These are phyloP conservation scores for Coenonympha arcania DNA, from an alignment of 2,888 invertebrate species.

Conservation along the genomic window DNA sequence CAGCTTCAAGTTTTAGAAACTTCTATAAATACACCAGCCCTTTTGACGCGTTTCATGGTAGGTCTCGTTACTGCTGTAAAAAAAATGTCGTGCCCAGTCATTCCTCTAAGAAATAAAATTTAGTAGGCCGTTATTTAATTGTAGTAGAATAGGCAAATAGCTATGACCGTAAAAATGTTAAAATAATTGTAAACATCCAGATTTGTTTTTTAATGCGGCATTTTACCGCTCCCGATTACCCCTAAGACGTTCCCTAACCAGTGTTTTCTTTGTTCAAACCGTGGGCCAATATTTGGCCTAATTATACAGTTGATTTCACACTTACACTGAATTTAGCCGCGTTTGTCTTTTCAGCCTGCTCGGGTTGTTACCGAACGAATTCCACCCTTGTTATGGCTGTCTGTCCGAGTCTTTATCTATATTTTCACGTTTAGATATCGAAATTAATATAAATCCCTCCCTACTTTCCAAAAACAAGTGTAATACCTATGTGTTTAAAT, in stretches of 20 bases:
- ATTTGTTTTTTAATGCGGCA: constrained; percentile 26
- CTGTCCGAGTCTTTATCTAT: constrained; percentile 11
- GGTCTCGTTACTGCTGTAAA: too few species aligned
- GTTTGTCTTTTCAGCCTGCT: constrained; percentile 42
- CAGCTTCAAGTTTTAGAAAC: too few species aligned
- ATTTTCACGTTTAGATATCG: constrained; percentile 3
- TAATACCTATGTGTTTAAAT: too few species aligned
- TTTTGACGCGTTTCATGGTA: too few species aligned
- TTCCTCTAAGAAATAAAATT: too few species aligned
- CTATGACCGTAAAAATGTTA: too few species aligned
- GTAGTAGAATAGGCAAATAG: too few species aligned
- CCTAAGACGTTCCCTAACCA: constrained; percentile 49
- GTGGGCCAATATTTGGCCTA: constrained; percentile 58
- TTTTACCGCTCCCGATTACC: constrained; percentile 44
- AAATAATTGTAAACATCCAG: too few species aligned
- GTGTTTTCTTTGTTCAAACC: constrained; percentile 60
- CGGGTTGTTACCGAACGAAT: constrained; percentile 23
- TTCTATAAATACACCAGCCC: too few species aligned
- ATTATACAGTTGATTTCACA: constrained; percentile 64
- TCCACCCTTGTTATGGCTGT: constrained; percentile 21
- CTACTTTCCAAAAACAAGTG: too few species aligned
- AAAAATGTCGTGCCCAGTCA: too few species aligned
- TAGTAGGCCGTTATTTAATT: too few species aligned
- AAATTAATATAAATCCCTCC: constrained; percentile 6
- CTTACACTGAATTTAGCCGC: constrained; percentile 40